Conservation (phyloP, 2,888 invertebrate species). For the Acanthosepion esculentum region DNA sequence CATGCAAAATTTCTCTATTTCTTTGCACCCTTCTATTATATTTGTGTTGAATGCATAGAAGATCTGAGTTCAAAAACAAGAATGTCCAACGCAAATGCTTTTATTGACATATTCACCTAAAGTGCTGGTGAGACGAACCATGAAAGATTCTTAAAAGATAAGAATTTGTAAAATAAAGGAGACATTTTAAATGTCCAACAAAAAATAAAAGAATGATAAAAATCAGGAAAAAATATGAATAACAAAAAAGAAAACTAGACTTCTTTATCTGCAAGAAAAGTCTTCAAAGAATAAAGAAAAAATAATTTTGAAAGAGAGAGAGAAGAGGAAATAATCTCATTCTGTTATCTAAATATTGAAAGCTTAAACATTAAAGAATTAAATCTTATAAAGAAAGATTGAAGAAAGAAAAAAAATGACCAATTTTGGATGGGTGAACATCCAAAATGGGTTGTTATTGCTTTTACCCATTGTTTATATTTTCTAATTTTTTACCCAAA, state of each 20-base stretch:
- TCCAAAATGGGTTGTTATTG: not conserved
- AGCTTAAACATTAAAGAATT: conserved; percentile 33
- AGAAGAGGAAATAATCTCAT: not conserved
- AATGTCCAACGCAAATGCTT: not conserved
- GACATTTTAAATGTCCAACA: not conserved
- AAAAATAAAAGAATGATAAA: not conserved
- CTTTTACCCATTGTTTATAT: not conserved
- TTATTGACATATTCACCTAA: not conserved
- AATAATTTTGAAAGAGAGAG: not conserved
- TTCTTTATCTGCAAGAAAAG: not conserved
- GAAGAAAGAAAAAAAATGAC: not conserved
- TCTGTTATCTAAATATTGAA: not conserved
- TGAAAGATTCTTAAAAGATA: not conserved
- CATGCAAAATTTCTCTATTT: not conserved
- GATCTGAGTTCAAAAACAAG: not conserved
- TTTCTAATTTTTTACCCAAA: not conserved
- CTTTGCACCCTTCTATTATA: not conserved
- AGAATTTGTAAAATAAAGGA: conserved; percentile 3
- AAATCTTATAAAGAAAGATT: not conserved
- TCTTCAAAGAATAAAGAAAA: not conserved
- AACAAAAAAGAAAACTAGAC: not conserved
- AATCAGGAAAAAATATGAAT: not conserved
- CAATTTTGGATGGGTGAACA: conserved; percentile 33
- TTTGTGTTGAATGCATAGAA: not conserved
- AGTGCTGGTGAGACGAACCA: not conserved